phyloP scores from a whole-genome alignment of 2,113 vertebrate species.

The mouse (Mus musculus) region GRCm39 chr6:125145501-125146000 shows the following conservation, averaged over 20 bases:
- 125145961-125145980: not conserved
- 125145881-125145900: constrained; percentile 89
- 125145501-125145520: no score
- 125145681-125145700: not conserved
- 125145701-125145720: constrained; percentile 37
- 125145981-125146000: not conserved
- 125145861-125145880: constrained; percentile 10
- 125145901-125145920: constrained; percentile 90
- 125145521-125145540: not conserved
- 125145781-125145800: not conserved
- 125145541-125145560: constrained; percentile 78
- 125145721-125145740: not conserved
- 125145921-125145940: constrained; percentile 95
- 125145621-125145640: constrained; percentile 37
- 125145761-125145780: not conserved
- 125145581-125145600: constrained; percentile 86
- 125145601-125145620: constrained; percentile 40
- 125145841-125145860: constrained; percentile 59
- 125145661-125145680: constrained; percentile 87
- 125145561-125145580: constrained; percentile 95
- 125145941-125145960: constrained; percentile 89
- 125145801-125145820: not conserved
- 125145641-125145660: constrained; percentile 81
- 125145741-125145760: not conserved
- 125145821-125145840: constrained; percentile 78